phyloP scores from a whole-genome alignment of 1,140 invertebrate species.

The Sesamia nonagrioides region DNA sequence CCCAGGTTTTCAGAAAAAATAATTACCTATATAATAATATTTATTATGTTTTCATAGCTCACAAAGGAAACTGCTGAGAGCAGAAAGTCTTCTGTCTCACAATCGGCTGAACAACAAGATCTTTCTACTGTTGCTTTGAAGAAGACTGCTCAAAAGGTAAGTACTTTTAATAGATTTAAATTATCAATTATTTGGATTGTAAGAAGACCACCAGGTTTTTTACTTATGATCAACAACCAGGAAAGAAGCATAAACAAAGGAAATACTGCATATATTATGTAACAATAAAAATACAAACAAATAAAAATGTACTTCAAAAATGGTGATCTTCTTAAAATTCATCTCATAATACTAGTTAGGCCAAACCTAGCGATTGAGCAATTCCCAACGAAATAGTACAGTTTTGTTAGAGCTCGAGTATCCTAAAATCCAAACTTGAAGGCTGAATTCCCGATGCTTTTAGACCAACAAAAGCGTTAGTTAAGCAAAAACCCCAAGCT shows the following conservation, averaged over 20 bases:
- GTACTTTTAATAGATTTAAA: not conserved
- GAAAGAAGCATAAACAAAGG: not conserved
- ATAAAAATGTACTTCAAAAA: not conserved
- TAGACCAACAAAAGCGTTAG: not conserved
- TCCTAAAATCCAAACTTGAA: slow-evolving; percentile 5
- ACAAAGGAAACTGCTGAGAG: slow-evolving; percentile 83
- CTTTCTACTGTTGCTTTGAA: slow-evolving; percentile 60
- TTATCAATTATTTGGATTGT: not conserved
- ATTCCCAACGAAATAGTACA: not conserved
- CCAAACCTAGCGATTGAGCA: slow-evolving; percentile 11
- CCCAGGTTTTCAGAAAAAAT: too few species aligned
- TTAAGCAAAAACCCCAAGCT: slow-evolving; percentile 21
- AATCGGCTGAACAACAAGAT: slow-evolving; percentile 77
- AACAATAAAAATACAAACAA: not conserved
- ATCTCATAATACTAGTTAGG: not conserved
- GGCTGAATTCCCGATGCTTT: slow-evolving; percentile 31
- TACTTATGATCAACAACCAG: not conserved
- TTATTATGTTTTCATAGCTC: slow-evolving; percentile 62
- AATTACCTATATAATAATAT: not conserved
- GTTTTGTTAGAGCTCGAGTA: slow-evolving; percentile 13
- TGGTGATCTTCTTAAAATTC: not conserved
- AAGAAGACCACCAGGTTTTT: not conserved
- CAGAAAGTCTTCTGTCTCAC: slow-evolving; percentile 81
- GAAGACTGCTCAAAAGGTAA: slow-evolving; percentile 80
- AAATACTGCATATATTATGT: not conserved